Conservation (phyloP, 2,797 vertebrate species). For the Sitta carolinensis region DNA sequence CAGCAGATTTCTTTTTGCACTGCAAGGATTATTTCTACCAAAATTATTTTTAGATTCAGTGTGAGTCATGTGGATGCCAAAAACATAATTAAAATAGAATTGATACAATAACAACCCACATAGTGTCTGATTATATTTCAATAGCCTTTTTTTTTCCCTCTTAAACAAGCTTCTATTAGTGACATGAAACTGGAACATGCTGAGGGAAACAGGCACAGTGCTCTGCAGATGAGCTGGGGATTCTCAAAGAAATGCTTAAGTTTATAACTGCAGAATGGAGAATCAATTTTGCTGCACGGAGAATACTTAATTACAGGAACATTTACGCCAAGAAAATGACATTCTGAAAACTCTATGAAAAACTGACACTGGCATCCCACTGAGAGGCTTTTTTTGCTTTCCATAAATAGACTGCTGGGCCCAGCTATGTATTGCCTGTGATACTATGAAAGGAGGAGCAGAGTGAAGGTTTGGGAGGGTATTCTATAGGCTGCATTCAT, state of each 20-base stretch:
- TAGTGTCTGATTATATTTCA: constrained; percentile 40
- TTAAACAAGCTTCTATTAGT: constrained; percentile 28
- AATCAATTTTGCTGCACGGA: constrained; percentile 62
- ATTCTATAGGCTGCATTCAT: neutral
- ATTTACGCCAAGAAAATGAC: constrained; percentile 66
- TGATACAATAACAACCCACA: constrained; percentile 36
- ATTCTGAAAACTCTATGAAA: constrained; percentile 57
- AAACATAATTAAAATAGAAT: constrained; percentile 47
- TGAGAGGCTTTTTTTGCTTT: constrained; percentile 15
- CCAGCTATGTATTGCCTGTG: constrained; percentile 44
- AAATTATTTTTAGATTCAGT: neutral
- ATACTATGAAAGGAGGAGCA: constrained; percentile 35
- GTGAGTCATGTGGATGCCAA: neutral
- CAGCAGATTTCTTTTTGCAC: neutral
- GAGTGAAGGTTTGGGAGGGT: neutral
- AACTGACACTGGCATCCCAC: constrained; percentile 58
- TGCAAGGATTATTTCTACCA: neutral
- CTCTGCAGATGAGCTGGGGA: constrained; percentile 44
- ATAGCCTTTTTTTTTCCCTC: neutral
- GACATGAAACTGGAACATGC: constrained; percentile 25
- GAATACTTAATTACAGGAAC: constrained; percentile 62
- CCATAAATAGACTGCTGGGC: constrained; percentile 44
- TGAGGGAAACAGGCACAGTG: neutral
- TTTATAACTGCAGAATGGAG: constrained; percentile 64
- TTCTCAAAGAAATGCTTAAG: constrained; percentile 48